Base-by-base conservation (phyloP, 2,797 vertebrate genomes). In the Cottoperca gobio region DNA sequence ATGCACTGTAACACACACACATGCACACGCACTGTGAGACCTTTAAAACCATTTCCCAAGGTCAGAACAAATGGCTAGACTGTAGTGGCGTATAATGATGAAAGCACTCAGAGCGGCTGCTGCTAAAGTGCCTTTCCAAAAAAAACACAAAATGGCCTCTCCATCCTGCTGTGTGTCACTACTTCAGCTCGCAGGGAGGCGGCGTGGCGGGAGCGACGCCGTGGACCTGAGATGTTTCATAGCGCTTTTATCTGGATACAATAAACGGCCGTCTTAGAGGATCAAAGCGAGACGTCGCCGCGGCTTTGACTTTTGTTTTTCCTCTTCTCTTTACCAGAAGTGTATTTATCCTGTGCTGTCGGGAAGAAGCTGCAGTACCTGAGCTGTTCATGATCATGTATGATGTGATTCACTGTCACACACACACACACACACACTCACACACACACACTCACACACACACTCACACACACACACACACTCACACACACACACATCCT, bases 11-110 rank as follows among this genome's bases (percentile, higher is more conserved):
- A 60, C n/a, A 17, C 35, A 55, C 70, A 64, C 50, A 58, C 70
- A 53, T 9, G 33, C 68, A 35, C 70, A 68, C 75, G 66, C 70
- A 23, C 58, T 57, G 14, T 0, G 3, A 82, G 73, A 88, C 86
- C 76, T 86, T 89, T 88, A 71, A 89, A 90, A 82, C 76, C 79
- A 78, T 87, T 90, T 91, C 81, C 85, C 87, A 90, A 91, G 89
- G 89, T 91, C 83, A 87, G 84, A 85, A 79, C 76, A 86, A 87
- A 87, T 88, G 86, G 81, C 70, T 73, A 74, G 73, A 74, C 85
- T 88, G 84, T 85, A 86, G 88, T 82, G 82, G 77, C 12, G 52
- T 78, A 81, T 88, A 86, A 91, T 89, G 86, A 87, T 89, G 81
- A 89, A 88, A 90, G 86, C 91, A 84, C 83, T 90, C 83, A 71